These are phyloP conservation scores for Agrochola macilenta DNA, from an alignment of 2,888 invertebrate species.

Conservation along the genomic window DNA sequence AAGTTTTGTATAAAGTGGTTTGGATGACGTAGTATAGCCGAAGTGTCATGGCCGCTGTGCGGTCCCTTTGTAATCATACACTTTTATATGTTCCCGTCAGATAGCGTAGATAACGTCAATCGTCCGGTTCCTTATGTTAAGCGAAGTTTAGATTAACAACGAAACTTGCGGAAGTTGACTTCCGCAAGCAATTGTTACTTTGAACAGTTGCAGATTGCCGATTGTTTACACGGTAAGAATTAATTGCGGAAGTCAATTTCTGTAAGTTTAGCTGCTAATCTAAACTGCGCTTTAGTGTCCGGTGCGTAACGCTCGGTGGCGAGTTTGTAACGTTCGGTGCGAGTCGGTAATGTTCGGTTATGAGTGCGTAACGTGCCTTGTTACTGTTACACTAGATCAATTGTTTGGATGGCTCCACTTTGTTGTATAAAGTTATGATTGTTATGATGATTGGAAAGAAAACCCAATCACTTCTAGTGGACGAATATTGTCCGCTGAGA, in stretches of 20 bases:
- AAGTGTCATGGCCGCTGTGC: conserved; percentile 69
- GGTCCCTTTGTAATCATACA: conserved; percentile 63
- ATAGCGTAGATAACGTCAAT: conserved; percentile 65
- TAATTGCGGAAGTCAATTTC: background rate
- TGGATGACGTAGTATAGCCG: conserved; percentile 69
- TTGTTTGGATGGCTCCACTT: conserved; percentile 35
- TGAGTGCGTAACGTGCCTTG: conserved; percentile 56
- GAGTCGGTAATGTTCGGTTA: conserved; percentile 35
- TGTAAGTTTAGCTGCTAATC: background rate
- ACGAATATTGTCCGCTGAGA: conserved; percentile 38
- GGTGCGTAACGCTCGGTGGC: conserved; percentile 21
- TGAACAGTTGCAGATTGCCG: too few relatives aligned
- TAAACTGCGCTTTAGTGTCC: conserved; percentile 21
- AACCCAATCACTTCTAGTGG: conserved; percentile 26
- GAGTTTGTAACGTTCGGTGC: conserved; percentile 49
- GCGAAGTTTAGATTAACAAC: background rate
- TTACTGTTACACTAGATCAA: conserved; percentile 45
- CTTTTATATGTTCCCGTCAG: conserved; percentile 59
- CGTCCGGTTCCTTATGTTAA: conserved; percentile 63
- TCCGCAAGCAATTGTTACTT: too few relatives aligned
- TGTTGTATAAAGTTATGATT: conserved; percentile 31
- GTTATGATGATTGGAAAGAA: conserved; percentile 17
- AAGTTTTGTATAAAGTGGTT: conserved; percentile 76
- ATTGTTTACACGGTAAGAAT: background rate
- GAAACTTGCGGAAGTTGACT: background rate